These are phyloP conservation scores for Pluvianellus socialis DNA, from an alignment of 2,113 vertebrate genomes.

Conservation along the genomic window DNA sequence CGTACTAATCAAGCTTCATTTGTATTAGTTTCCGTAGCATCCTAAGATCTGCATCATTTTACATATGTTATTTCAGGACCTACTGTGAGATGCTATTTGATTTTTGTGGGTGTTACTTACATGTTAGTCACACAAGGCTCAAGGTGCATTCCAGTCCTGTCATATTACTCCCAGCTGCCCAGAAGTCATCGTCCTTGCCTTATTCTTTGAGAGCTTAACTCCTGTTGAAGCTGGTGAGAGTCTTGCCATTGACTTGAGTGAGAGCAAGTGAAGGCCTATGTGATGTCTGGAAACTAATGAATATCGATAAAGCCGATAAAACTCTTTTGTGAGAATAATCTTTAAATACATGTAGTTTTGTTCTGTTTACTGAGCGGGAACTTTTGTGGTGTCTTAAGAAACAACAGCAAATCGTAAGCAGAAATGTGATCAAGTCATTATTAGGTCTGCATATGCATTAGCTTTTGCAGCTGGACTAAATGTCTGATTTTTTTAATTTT, in stretches of 20 bases:
- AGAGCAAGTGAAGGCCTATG: neutral
- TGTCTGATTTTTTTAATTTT: neutral
- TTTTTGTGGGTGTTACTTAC: conserved; percentile 20
- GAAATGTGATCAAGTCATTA: neutral
- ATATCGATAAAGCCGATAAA: conserved; percentile 21
- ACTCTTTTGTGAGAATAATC: conserved; percentile 11
- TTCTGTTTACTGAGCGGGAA: conserved; percentile 17
- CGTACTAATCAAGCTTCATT: conserved; percentile 26
- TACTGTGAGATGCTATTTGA: conserved; percentile 35
- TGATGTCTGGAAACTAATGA: conserved; percentile 30
- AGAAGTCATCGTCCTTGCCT: conserved; percentile 49
- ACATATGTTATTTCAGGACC: conserved; percentile 11
- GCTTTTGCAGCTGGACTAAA: neutral
- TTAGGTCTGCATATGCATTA: neutral
- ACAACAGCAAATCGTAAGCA: neutral
- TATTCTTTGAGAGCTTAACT: conserved; percentile 48
- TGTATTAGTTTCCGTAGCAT: conserved; percentile 31
- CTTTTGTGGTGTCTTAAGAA: conserved; percentile 4
- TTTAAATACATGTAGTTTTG: conserved; percentile 10
- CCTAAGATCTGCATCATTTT: conserved; percentile 5
- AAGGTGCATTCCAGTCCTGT: conserved; percentile 21
- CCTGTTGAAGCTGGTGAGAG: neutral
- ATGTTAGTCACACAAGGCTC: conserved; percentile 15
- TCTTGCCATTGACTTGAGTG: neutral
- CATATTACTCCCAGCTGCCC: neutral